Percentiles rank a stretch among this genome's conserved stretches.
phyloP scores from a whole-genome alignment of 2,888 invertebrate species.

The Epicampocera succincta region DNA sequence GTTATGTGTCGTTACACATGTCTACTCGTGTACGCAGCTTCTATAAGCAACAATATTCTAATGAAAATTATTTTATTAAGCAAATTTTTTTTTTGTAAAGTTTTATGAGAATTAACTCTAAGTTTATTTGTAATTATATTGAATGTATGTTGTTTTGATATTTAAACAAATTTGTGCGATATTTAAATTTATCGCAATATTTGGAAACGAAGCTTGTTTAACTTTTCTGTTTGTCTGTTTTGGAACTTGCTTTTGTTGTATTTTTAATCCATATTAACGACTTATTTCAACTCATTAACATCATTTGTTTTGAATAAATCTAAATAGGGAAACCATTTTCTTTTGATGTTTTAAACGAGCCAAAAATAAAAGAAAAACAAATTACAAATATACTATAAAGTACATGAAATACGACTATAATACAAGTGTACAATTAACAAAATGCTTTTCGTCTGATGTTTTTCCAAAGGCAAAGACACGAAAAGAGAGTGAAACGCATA shows the following conservation, averaged over 20 bases:
- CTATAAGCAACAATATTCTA: no score
- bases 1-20: no score
- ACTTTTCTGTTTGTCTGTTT: slow-evolving; percentile 22
- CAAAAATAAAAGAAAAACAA: not conserved
- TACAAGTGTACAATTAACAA: slow-evolving; percentile 67
- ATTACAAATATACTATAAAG: slow-evolving; percentile 34
- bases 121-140: no score
- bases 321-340: slow-evolving; percentile 48
- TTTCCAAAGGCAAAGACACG: not conserved
- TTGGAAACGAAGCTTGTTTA: not conserved
- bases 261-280: slow-evolving; percentile 29
- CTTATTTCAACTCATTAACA: slow-evolving; percentile 32
- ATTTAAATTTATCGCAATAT: no score
- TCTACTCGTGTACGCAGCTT: no score
- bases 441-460: slow-evolving; percentile 66
- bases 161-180: no score
- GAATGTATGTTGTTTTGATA: no score
- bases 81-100: no score
- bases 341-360: slow-evolving; percentile 49
- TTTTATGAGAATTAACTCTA: no score
- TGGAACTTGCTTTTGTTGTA: slow-evolving; percentile 5
- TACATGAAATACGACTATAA: slow-evolving; percentile 45
- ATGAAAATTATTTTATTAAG: no score
- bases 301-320: slow-evolving; percentile 46
- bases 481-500: not conserved